Evolutionary conservation across 1,140 invertebrate species (phyloP).

Genomic region (Pogonomyrmex californicus): DNA sequence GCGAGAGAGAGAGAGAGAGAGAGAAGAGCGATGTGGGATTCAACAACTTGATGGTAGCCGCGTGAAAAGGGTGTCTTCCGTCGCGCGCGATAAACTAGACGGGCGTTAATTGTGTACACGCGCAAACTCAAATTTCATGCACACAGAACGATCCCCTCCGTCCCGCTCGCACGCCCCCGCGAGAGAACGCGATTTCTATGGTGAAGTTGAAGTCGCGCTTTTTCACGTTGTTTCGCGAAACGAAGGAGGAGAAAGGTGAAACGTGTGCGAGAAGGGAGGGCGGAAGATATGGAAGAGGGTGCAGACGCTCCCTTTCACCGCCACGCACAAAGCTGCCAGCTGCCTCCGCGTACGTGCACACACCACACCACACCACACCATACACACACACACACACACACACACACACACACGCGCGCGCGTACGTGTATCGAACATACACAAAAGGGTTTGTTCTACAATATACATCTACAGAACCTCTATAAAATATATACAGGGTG

Average conservation of each 20-base stretch:
- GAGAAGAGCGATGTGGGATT: neutral
- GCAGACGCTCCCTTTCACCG: conserved; percentile 59
- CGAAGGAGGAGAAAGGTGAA: conserved; percentile 4
- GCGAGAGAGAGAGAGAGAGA: conserved; percentile 3
- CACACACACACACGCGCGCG: too few relatives aligned
- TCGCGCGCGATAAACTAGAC: conserved; percentile 56
- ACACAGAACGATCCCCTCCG: conserved; percentile 14
- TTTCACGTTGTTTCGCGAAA: conserved; percentile 59
- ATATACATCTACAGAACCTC: neutral
- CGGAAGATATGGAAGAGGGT: conserved; percentile 24
- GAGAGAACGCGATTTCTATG: conserved; percentile 44
- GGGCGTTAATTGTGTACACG: conserved; percentile 52
- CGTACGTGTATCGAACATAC: neutral
- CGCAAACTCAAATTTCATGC: conserved; percentile 57
- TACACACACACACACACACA: conserved; percentile 3
- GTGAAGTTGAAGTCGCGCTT: conserved; percentile 48
- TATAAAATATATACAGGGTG: conserved; percentile 23
- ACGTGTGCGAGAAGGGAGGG: neutral
- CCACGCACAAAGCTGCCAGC: conserved; percentile 38
- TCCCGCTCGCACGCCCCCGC: conserved; percentile 6
- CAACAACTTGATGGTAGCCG: conserved; percentile 19
- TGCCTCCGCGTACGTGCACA: conserved; percentile 40
- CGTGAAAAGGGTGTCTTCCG: conserved; percentile 61
- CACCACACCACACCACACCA: too few relatives aligned
- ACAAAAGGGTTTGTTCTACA: conserved; percentile 13